Percentiles rank a stretch among this genome's conserved stretches.
These are phyloP conservation scores for Chlorodrepanis virens DNA, from an alignment of 2,113 vertebrate species.

Conservation along the genomic window DNA sequence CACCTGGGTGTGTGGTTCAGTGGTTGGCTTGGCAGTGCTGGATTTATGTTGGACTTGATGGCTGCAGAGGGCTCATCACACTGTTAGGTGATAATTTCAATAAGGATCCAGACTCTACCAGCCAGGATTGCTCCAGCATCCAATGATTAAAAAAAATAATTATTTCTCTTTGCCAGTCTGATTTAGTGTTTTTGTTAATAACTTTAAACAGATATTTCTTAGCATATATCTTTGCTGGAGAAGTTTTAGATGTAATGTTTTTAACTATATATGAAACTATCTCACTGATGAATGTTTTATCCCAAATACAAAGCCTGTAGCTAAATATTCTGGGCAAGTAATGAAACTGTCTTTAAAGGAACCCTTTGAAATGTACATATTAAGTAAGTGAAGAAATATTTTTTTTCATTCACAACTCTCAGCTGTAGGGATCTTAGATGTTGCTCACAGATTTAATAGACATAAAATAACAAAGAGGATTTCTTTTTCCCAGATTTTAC, in stretches of 20 bases:
- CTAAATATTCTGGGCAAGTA: constrained; percentile 9
- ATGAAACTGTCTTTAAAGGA: background rate
- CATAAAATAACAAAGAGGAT: background rate
- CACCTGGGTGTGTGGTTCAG: background rate
- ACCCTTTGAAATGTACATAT: background rate
- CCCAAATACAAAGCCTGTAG: background rate
- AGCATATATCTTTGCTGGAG: background rate
- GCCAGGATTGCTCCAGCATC: background rate
- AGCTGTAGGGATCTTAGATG: background rate
- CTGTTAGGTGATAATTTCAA: background rate
- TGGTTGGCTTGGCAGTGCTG: background rate
- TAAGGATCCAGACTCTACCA: background rate
- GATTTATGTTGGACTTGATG: fast-evolving
- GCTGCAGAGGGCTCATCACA: background rate
- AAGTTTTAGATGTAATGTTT: background rate
- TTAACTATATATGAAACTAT: background rate
- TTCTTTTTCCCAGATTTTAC: background rate
- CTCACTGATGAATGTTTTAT: background rate
- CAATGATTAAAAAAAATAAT: background rate
- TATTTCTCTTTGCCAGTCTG: background rate
- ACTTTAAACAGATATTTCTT: background rate
- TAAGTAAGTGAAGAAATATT: background rate
- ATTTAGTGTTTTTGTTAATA: background rate
- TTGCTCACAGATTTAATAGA: background rate
- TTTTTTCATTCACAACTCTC: background rate